Percentiles rank a stretch among this genome's conserved stretches.
These are phyloP conservation scores for Leptonema lineaticorne DNA, from an alignment of 1,140 invertebrate species.

Conservation along the genomic window DNA sequence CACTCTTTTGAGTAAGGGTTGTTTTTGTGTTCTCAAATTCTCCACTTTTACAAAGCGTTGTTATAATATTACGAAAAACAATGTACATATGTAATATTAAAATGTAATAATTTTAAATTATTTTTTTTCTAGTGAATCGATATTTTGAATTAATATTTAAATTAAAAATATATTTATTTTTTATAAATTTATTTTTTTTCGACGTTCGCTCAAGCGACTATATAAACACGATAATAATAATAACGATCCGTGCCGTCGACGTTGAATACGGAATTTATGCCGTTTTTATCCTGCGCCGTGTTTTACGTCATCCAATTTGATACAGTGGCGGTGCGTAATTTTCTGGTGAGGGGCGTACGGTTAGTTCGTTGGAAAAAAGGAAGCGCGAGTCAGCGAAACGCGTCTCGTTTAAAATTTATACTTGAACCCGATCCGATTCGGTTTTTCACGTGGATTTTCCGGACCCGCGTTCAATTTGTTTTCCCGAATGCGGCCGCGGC, in stretches of 20 bases:
- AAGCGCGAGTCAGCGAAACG: slow-evolving; percentile 19
- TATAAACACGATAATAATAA: background rate
- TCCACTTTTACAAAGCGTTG: too few relatives aligned
- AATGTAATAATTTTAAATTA: too few relatives aligned
- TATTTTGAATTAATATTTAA: background rate
- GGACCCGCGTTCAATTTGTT: slow-evolving; percentile 19
- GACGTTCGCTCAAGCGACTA: too few relatives aligned
- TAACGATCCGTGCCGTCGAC: too few relatives aligned
- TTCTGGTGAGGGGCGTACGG: too few relatives aligned
- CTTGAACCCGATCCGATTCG: slow-evolving; percentile 20
- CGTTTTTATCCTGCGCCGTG: background rate
- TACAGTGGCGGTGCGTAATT: slow-evolving; percentile 9
- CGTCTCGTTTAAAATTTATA: slow-evolving; percentile 29
- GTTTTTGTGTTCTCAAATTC: too few relatives aligned
- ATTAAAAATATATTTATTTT: background rate
- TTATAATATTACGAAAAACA: too few relatives aligned
- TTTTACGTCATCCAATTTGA: slow-evolving; percentile 1
- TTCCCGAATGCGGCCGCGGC: slow-evolving; percentile 11
- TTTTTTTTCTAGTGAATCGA: background rate
- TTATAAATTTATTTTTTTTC: background rate
- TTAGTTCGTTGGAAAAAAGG: slow-evolving; percentile 15
- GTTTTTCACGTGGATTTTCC: slow-evolving; percentile 22
- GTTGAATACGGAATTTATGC: too few relatives aligned
- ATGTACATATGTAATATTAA: too few relatives aligned
- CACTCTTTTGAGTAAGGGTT: too few relatives aligned